Conservation (phyloP, 1,140 invertebrate species). For the Drosophila athabasca region DNA sequence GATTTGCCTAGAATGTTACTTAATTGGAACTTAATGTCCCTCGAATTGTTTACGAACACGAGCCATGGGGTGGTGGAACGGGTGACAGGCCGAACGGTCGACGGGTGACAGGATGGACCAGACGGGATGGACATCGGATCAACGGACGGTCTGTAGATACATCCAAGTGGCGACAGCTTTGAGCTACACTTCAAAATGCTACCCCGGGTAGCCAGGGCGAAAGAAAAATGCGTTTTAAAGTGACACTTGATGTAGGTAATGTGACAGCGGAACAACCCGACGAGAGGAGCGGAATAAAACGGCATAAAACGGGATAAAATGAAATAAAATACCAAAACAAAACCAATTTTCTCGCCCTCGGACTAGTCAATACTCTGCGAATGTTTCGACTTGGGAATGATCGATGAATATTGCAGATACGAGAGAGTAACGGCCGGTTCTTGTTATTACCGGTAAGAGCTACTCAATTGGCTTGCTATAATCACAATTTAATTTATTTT, state of each 20-base stretch:
- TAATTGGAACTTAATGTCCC: conserved; percentile 79
- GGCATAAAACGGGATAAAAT: conserved; percentile 45
- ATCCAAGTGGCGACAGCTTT: conserved; percentile 59
- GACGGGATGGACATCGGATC: conserved; percentile 4
- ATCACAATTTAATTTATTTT: too few relatives aligned
- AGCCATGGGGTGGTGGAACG: conserved; percentile 13
- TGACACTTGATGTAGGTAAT: conserved; percentile 78
- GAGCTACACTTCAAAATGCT: conserved; percentile 66
- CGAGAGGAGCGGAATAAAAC: conserved; percentile 34
- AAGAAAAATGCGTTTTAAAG: conserved; percentile 79
- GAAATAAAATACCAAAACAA: conserved; percentile 26
- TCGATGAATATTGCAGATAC: too few relatives aligned
- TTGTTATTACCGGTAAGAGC: too few relatives aligned
- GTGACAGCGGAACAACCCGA: conserved; percentile 68
- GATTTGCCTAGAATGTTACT: conserved; percentile 74
- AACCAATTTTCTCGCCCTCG: background rate
- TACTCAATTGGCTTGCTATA: too few relatives aligned
- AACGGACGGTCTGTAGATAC: conserved; percentile 58
- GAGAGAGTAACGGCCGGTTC: too few relatives aligned
- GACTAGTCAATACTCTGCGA: conserved; percentile 32
- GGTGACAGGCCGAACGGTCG: too few relatives aligned
- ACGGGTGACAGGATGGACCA: background rate
- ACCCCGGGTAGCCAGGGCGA: conserved; percentile 19
- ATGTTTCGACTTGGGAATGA: too few relatives aligned
- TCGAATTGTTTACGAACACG: conserved; percentile 73